Evolutionary conservation across 2,888 invertebrate genomes (phyloP), one percentile per base, ranked within the genome.

Genomic region (Folsomia candida): DNA sequence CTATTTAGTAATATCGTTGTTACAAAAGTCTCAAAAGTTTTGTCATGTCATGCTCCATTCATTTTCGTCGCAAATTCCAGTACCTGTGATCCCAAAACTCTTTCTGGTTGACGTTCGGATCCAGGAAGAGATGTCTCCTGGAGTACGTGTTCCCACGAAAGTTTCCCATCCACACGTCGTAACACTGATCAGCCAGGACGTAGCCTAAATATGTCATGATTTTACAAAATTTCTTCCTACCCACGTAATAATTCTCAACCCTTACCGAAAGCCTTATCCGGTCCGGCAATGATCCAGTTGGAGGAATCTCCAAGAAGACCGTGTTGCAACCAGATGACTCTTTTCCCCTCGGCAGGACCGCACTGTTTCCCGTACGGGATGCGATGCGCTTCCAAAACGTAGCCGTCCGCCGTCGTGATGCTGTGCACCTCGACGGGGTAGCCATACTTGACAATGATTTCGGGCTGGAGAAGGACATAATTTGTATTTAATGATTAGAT

Each of bases 31-130:
- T 26, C 47, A 47, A 47, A 47, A 47, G 18, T 47, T 47, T 47
- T 9, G 9, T 47, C 47, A 47, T 14, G 47, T 25, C 24, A 29
- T 24, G 26, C n/a, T n/a, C 29, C 29, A 9, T 18, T 18, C 2
- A 11, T 2, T 62, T 22, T 18, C 9, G 14, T 14, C 51, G 25
- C 1, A 27, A 28, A 22, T 29, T 14, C 51, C n/a, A n/a, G n/a
- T 61, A 78, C 73, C 78, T 76, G 69, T 68, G 76, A 6, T 60
- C 22, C 77, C 77, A 79, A 54, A 71, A 79, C 11, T 51, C 69
- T 68, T 70, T 51, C 25, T 68, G 69, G 28, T 75, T 72, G 2
- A 28, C 27, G 20, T 47, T 61, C 2, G 71, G 73, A n/a, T 26
- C 26, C 20, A 60, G 61, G 18, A n/a, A 20, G 18, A 28, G 18